Conservation (phyloP, 2,113 vertebrate genomes). For the Chloropsis hardwickii region DNA sequence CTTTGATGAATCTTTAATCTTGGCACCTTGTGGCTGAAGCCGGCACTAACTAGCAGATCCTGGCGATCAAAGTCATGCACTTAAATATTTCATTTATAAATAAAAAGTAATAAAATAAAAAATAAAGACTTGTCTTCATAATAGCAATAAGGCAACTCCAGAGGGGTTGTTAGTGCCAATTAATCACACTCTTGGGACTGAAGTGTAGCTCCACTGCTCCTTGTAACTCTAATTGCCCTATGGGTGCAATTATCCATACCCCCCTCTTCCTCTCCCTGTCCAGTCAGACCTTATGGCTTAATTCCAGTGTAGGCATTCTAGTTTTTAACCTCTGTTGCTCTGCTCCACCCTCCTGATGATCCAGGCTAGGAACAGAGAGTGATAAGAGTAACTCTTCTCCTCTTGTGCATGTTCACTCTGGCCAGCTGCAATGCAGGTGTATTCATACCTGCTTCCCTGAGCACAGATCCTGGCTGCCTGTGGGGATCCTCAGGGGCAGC, state of each 20-base stretch:
- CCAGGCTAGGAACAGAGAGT: background rate
- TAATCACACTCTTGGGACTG: slow-evolving; percentile 50
- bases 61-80: slow-evolving; percentile 55
- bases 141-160: slow-evolving; percentile 47
- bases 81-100: slow-evolving; percentile 71
- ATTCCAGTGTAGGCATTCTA: background rate
- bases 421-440: background rate
- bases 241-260: slow-evolving; percentile 49
- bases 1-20: slow-evolving; percentile 70
- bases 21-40: slow-evolving; percentile 58
- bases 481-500: background rate
- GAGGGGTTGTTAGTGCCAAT: slow-evolving; percentile 38
- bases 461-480: background rate
- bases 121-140: slow-evolving; percentile 53
- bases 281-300: slow-evolving; percentile 35
- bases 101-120: slow-evolving; percentile 59
- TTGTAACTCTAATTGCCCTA: slow-evolving; percentile 59
- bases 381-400: background rate
- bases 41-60: slow-evolving; percentile 46
- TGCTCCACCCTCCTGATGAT: background rate
- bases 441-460: background rate
- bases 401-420: background rate
- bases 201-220: background rate
- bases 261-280: background rate
- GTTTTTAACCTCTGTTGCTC: slow-evolving; percentile 13